Conservation (phyloP, 2,113 vertebrate species). For the Chunga burmeisteri region DNA sequence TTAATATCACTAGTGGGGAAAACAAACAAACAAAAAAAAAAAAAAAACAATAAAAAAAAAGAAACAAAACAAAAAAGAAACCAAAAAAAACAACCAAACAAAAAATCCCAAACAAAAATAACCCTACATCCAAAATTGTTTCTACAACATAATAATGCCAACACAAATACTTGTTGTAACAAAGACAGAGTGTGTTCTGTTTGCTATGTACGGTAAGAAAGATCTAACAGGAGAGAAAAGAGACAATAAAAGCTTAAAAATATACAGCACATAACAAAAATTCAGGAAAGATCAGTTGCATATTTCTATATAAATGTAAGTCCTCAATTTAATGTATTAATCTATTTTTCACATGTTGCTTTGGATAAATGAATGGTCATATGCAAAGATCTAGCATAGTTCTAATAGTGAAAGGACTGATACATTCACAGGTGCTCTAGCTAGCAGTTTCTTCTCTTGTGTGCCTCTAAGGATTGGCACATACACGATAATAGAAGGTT, state of each 20-base stretch:
- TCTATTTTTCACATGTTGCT: neutral
- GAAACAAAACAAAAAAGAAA: too few species aligned
- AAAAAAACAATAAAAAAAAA: too few species aligned
- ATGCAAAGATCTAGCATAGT: neutral
- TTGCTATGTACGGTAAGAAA: neutral
- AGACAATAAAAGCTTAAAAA: neutral
- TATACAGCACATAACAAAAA: neutral
- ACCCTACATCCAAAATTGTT: rapidly evolving
- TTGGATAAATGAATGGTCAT: neutral
- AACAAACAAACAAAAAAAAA: neutral
- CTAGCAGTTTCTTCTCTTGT: neutral
- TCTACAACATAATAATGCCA: neutral
- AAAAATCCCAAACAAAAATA: neutral
- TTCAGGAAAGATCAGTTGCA: neutral
- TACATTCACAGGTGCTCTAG: neutral
- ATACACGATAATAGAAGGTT: neutral
- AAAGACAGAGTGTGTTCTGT: neutral
- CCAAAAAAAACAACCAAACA: neutral
- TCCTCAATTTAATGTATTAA: neutral
- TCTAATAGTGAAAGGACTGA: neutral
- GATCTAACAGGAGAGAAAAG: neutral
- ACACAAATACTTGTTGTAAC: neutral
- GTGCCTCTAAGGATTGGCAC: neutral
- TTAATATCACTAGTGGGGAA: neutral
- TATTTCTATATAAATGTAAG: neutral